Percentiles rank a stretch among this genome's conserved stretches.
These are phyloP conservation scores for Tupiocoris notatus DNA, from an alignment of 2,888 invertebrate species.

Conservation along the genomic window DNA sequence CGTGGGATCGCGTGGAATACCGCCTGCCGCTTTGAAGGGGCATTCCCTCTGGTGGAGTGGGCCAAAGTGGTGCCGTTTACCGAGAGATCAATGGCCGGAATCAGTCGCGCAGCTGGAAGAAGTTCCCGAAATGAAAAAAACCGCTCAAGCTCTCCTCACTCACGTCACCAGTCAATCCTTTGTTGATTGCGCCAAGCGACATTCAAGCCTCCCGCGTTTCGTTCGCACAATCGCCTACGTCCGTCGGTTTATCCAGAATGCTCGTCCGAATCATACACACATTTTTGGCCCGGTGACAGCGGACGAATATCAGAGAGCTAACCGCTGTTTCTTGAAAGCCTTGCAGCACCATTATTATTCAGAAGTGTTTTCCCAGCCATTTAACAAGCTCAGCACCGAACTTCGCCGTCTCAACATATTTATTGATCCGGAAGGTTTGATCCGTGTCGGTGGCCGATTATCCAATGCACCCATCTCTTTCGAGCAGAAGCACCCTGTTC, in stretches of 20 bases:
- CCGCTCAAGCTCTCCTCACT: not conserved
- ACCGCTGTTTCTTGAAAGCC: no score
- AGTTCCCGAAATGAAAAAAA: not conserved
- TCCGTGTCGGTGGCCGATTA: not conserved
- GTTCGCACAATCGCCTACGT: no score
- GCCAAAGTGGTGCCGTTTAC: conserved; percentile 1
- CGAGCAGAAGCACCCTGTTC: conserved; percentile 41
- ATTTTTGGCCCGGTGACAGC: no score
- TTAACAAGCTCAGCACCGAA: no score
- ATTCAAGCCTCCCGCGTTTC: no score
- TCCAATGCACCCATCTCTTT: not conserved
- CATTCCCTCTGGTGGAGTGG: conserved; percentile 45
- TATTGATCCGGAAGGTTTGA: not conserved
- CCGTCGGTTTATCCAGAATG: no score
- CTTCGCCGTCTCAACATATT: not conserved
- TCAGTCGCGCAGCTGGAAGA: not conserved
- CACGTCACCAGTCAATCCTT: not conserved
- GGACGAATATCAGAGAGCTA: no score
- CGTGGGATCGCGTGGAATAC: conserved; percentile 47
- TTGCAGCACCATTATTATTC: no score
- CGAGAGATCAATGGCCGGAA: not conserved
- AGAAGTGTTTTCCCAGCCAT: no score
- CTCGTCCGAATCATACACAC: no score
- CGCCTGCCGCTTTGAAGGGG: conserved; percentile 7
- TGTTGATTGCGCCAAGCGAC: not conserved